Conservation (phyloP, 2,113 vertebrate genomes). For the Anas platyrhynchos region DNA sequence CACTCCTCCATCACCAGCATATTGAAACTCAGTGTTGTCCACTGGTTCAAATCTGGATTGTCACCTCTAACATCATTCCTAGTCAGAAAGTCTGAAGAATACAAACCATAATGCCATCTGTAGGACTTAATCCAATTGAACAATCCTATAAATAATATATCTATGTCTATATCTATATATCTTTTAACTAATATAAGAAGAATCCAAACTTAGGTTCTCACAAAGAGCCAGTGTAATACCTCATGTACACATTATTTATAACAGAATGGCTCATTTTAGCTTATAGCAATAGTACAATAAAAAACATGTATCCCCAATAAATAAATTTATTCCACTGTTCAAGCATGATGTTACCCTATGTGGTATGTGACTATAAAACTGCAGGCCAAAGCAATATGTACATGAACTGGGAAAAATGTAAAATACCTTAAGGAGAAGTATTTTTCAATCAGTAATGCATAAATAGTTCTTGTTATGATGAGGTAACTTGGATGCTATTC, state of each 20-base stretch:
- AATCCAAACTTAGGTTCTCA: neutral
- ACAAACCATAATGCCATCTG: neutral
- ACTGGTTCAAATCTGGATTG: neutral
- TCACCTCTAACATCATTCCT: neutral
- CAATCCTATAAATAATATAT: neutral
- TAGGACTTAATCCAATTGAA: neutral
- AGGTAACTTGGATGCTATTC: neutral
- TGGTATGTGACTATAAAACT: fast-evolving
- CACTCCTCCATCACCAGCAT: neutral
- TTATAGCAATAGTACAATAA: neutral
- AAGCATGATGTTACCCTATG: neutral
- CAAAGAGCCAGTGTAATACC: no score
- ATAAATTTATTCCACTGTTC: neutral
- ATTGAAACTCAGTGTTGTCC: neutral
- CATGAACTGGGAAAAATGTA: neutral
- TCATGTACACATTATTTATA: neutral
- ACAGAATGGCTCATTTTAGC: neutral
- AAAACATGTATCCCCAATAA: neutral
- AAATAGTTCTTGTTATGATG: neutral
- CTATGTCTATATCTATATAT: neutral
- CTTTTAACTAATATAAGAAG: neutral
- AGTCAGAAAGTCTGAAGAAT: neutral
- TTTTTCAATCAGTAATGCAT: neutral
- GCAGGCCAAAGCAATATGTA: fast-evolving
- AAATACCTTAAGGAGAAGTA: neutral